phyloP scores from a whole-genome alignment of 2,888 invertebrate genomes.

The Drosophila atripex region DNA sequence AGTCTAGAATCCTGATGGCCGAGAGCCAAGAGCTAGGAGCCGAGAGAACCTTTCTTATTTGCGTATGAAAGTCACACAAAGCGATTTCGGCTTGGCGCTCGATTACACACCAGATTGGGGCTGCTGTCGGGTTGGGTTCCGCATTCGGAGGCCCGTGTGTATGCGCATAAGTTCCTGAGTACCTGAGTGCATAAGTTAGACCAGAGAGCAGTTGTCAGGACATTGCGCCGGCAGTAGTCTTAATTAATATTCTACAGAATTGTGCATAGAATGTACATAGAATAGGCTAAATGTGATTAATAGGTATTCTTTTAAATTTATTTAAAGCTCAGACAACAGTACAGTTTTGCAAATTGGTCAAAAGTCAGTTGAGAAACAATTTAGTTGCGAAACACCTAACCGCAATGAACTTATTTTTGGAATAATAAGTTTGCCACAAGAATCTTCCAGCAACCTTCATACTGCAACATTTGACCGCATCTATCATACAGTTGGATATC shows the following conservation, averaged over 20 bases:
- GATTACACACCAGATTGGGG: conserved; percentile 58
- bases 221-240: conserved; percentile 5
- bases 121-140: background rate
- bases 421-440: conserved; percentile 1
- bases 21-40: conserved; percentile 18
- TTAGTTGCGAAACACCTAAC: background rate
- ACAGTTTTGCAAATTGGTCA: no score
- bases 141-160: background rate
- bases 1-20: conserved; percentile 2
- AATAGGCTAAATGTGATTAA: no score
- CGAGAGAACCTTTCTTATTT: conserved; percentile 56
- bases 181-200: conserved; percentile 16
- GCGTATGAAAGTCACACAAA: conserved; percentile 78
- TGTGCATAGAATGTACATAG: background rate
- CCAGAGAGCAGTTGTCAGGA: conserved; percentile 19
- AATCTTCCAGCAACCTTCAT: conserved; percentile 10
- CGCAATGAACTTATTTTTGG: background rate
- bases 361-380: background rate
- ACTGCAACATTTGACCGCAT: conserved; percentile 30
- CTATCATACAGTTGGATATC: conserved; percentile 28
- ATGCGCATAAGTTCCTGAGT: no score
- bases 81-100: conserved; percentile 67
- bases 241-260: conserved; percentile 20
- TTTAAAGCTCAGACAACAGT: background rate
- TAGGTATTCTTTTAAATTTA: background rate